Percentiles rank a stretch among this genome's conserved stretches.
These are phyloP conservation scores for Pyralis farinalis DNA, from an alignment of 2,888 invertebrate species.

Conservation along the genomic window DNA sequence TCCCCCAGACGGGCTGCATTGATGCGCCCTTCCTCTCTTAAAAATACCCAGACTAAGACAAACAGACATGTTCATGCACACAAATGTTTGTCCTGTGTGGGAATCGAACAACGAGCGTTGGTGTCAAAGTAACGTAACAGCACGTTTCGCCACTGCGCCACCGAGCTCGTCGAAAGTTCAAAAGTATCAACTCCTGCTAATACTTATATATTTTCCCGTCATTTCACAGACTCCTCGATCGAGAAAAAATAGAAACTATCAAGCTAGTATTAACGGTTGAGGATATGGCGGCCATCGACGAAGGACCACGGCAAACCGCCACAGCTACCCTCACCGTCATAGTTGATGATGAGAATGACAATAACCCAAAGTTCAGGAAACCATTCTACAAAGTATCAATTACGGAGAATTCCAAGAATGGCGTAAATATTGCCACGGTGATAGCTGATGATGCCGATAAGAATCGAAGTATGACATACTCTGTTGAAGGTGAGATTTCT, in stretches of 20 bases:
- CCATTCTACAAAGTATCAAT: conserved; percentile 90
- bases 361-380: conserved; percentile 91
- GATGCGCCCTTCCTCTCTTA: no score
- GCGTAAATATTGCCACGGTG: conserved; percentile 88
- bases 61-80: no score
- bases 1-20: no score
- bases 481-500: conserved; percentile 83
- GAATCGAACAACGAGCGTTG: no score
- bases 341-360: conserved; percentile 94
- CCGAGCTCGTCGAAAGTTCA: no score
- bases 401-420: conserved; percentile 93
- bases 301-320: conserved; percentile 84
- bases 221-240: conserved; percentile 84
- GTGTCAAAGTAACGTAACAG: no score
- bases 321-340: conserved; percentile 87
- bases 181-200: no score
- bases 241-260: conserved; percentile 91
- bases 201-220: no score
- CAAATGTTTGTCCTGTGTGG: no score
- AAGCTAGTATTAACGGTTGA: conserved; percentile 89
- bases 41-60: no score
- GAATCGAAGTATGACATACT: conserved; percentile 91
- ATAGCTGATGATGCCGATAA: conserved; percentile 93
- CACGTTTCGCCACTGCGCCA: no score
- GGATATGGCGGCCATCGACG: conserved; percentile 90